A percentile compares a stretch with the other conserved stretches of the same genome.
phyloP scores from a whole-genome alignment of 2,888 invertebrate species.

The Eupithecia abbreviata region DNA sequence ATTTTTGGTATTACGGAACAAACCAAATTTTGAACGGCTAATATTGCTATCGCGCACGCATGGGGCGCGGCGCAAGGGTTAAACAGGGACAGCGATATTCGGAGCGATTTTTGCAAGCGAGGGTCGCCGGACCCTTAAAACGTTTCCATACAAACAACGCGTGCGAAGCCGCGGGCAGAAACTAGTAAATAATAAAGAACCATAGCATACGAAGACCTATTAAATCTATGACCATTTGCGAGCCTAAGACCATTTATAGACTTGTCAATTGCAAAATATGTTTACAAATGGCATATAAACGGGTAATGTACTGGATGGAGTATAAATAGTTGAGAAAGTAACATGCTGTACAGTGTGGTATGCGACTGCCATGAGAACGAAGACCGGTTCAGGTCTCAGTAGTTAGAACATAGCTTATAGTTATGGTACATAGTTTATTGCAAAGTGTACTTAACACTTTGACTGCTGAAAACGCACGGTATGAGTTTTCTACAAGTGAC shows the following conservation, averaged over 20 bases:
- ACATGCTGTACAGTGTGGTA: conserved; percentile 28
- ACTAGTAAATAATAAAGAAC: not conserved
- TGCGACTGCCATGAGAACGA: conserved; percentile 27
- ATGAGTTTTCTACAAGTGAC: no score
- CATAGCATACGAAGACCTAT: not conserved
- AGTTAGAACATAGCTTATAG: conserved; percentile 7
- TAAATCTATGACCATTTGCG: not conserved
- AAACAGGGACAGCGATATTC: no score
- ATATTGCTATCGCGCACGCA: no score
- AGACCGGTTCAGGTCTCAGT: conserved; percentile 26
- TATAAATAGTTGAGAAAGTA: conserved; percentile 46
- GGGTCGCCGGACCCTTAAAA: no score
- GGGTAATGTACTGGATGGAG: conserved; percentile 12
- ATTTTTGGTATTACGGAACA: no score
- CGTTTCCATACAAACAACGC: no score
- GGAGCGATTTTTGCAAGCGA: no score
- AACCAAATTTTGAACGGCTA: no score
- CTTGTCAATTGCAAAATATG: conserved; percentile 6
- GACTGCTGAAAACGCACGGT: no score
- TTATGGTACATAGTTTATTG: not conserved
- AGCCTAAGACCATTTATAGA: not conserved
- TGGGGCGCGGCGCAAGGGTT: no score
- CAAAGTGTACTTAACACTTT: not conserved
- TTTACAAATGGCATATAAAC: conserved; percentile 6
- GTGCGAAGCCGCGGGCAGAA: no score